Evolutionary conservation across 1,140 invertebrate genomes (phyloP).

Genomic region (Ladona fulva): DNA sequence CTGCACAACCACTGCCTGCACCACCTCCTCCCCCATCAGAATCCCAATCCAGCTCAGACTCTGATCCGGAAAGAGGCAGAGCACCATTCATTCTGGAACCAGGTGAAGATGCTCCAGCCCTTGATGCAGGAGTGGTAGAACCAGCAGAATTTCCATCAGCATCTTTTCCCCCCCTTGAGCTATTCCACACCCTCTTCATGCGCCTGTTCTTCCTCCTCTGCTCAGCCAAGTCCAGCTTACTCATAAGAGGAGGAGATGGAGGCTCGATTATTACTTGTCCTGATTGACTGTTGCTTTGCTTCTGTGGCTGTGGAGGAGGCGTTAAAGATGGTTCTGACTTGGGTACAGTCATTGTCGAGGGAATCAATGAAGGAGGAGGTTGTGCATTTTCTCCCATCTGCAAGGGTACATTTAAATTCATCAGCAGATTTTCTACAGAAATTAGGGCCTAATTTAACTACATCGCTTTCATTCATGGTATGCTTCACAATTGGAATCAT

Average conservation of each 20-base stretch:
- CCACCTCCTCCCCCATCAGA: conserved; percentile 35
- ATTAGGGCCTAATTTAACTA: no score
- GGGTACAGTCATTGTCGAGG: not conserved
- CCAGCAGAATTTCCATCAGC: conserved; percentile 25
- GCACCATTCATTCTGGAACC: conserved; percentile 11
- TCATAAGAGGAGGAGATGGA: conserved; percentile 13
- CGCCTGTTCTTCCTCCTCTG: conserved; percentile 33
- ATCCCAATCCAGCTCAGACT: conserved; percentile 28
- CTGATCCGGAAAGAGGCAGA: conserved; percentile 4
- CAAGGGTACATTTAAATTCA: no score
- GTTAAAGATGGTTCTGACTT: conserved; percentile 3
- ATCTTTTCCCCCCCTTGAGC: not conserved
- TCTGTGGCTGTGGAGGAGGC: not conserved
- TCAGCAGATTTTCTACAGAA: no score
- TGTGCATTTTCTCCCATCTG: no score
- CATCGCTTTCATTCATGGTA: no score
- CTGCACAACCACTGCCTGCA: conserved; percentile 15
- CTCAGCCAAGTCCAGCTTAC: conserved; percentile 35
- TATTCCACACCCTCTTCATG: conserved; percentile 25
- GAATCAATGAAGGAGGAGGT: conserved; percentile 13
- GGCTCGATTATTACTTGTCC: conserved; percentile 12
- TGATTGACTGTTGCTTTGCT: not conserved
- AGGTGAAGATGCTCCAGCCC: not conserved
- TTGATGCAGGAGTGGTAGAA: not conserved
- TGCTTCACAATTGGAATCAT: no score